These are phyloP conservation scores for Macrocentrus cingulum DNA, from an alignment of 1,140 invertebrate species.

Conservation along the genomic window DNA sequence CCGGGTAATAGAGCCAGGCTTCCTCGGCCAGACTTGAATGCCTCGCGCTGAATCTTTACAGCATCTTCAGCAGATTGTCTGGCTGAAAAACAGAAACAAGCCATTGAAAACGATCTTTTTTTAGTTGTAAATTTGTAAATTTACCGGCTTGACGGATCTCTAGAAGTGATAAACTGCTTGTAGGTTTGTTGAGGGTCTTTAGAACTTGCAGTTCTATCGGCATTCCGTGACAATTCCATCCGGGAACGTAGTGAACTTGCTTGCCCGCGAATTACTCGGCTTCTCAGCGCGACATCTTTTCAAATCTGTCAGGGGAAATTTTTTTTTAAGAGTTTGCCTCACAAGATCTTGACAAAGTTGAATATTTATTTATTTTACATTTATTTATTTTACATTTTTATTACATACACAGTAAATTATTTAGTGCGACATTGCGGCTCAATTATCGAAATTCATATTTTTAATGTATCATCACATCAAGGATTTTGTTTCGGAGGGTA, in stretches of 20 bases:
- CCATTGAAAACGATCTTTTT: too few relatives aligned
- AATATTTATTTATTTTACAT: too few relatives aligned
- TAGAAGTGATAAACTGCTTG: constrained; percentile 58
- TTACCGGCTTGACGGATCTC: constrained; percentile 72
- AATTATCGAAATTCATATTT: too few relatives aligned
- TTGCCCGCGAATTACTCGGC: constrained; percentile 77
- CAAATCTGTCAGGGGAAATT: constrained; percentile 80
- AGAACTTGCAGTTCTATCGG: constrained; percentile 96
- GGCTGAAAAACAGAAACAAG: too few relatives aligned
- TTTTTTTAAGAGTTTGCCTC: too few relatives aligned
- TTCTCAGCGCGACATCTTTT: constrained; percentile 90
- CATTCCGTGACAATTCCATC: constrained; percentile 99
- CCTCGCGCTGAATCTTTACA: constrained; percentile 72
- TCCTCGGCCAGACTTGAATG: constrained; percentile 87
- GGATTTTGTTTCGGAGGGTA: too few relatives aligned
- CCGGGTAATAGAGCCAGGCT: constrained; percentile 68
- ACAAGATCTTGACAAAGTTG: too few relatives aligned
- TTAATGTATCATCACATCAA: too few relatives aligned
- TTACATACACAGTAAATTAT: too few relatives aligned
- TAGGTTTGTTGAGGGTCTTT: constrained; percentile 50
- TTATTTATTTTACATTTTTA: too few relatives aligned
- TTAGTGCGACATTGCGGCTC: too few relatives aligned
- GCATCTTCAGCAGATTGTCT: constrained; percentile 76
- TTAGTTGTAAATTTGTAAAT: too few relatives aligned
- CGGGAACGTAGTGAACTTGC: constrained; percentile 88